Percentiles rank a stretch among this genome's conserved stretches.
These are phyloP conservation scores for Casuarius casuarius DNA, from an alignment of 2,113 vertebrate species.

Conservation along the genomic window DNA sequence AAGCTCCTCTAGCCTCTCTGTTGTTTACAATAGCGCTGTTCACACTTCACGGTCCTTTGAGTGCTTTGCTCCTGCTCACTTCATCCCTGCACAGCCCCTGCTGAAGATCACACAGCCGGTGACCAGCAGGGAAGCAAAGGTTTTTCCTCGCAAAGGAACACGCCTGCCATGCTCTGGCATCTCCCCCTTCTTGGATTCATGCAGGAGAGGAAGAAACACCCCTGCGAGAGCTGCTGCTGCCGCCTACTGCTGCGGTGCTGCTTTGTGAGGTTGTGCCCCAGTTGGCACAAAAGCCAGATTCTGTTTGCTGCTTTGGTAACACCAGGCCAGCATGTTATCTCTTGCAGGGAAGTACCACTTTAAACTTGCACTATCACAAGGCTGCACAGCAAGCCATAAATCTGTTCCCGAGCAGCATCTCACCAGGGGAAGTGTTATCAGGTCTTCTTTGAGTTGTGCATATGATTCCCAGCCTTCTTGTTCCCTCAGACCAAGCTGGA, in stretches of 20 bases:
- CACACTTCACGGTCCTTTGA: too few species aligned
- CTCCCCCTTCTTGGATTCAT: not conserved
- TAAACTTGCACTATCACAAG: not conserved
- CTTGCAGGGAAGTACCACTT: rapidly evolving
- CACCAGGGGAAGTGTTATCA: not conserved
- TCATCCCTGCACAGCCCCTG: too few species aligned
- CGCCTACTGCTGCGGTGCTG: not conserved
- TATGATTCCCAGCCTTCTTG: not conserved
- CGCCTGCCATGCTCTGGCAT: not conserved
- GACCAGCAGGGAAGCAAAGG: too few species aligned
- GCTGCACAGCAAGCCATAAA: not conserved
- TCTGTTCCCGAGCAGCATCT: not conserved
- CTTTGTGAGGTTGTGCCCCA: not conserved
- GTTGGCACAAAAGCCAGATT: too few species aligned
- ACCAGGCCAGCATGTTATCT: not conserved
- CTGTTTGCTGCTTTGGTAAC: not conserved
- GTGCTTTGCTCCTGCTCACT: too few species aligned
- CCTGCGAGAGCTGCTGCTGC: not conserved
- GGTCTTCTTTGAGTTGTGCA: not conserved
- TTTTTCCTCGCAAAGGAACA: too few species aligned
- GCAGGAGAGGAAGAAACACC: not conserved
- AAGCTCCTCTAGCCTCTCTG: too few species aligned
- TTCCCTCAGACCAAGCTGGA: not conserved
- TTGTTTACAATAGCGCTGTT: too few species aligned
- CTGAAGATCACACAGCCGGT: too few species aligned